phyloP scores from a whole-genome alignment of 1,140 invertebrate species.

The Diplogasteroides magnus region DNA sequence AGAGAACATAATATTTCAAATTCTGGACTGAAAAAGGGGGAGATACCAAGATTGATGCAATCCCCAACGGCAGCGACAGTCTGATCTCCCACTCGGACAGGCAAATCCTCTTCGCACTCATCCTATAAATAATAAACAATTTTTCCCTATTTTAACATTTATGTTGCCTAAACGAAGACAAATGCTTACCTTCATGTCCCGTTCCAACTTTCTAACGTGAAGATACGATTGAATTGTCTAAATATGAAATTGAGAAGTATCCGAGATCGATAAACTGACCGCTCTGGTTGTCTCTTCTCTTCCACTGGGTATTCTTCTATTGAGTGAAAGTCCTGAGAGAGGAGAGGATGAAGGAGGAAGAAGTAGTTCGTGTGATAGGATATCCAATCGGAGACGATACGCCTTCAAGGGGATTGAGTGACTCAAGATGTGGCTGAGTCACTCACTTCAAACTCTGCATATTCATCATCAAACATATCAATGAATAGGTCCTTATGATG shows the following conservation, averaged over 20 bases:
- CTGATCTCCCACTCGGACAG: constrained; percentile 76
- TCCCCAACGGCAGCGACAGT: constrained; percentile 83
- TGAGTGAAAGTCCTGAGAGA: constrained; percentile 89
- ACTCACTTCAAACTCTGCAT: constrained; percentile 71
- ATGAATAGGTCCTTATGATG: constrained; percentile 98
- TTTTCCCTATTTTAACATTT: no score
- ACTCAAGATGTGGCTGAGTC: constrained; percentile 65
- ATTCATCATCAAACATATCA: constrained; percentile 98
- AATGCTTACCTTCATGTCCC: constrained; percentile 74
- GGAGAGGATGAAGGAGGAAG: constrained; percentile 92
- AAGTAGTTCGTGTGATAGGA: constrained; percentile 72
- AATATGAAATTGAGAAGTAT: no score
- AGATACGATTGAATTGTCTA: constrained; percentile 89
- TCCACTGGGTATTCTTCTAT: constrained; percentile 86
- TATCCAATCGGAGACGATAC: constrained; percentile 64
- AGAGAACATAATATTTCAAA: no score
- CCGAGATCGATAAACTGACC: no score
- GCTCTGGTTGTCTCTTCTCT: constrained; percentile 87
- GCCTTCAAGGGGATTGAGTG: constrained; percentile 6
- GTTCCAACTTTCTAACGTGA: constrained; percentile 75
- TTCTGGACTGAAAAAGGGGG: constrained; percentile 10
- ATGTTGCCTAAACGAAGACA: no score
- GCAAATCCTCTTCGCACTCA: constrained; percentile 78
- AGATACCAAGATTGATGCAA: constrained; percentile 80
- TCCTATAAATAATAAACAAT: no score